Conservation (phyloP, 2,797 vertebrate species). For the Hippoglossus hippoglossus region DNA sequence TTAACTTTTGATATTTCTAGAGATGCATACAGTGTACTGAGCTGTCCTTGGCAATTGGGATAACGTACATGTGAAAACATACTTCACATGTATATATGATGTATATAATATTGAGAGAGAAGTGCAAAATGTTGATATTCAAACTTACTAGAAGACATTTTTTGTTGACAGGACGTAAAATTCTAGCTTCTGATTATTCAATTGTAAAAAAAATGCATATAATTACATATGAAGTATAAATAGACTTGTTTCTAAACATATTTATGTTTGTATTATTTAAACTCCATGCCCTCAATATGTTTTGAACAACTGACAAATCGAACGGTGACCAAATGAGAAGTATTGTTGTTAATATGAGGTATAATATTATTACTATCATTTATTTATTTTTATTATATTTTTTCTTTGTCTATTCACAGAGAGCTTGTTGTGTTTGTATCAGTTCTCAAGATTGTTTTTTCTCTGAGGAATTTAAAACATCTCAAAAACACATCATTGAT, state of each 20-base stretch:
- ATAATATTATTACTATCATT: slow-evolving; percentile 8
- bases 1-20: slow-evolving; percentile 3
- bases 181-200: neutral
- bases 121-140: neutral
- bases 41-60: slow-evolving; percentile 1
- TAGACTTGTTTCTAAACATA: neutral
- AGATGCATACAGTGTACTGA: neutral
- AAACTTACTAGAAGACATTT: neutral
- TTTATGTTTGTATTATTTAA: slow-evolving; percentile 5
- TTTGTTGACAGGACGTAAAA: neutral
- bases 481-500: neutral
- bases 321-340: neutral
- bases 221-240: slow-evolving; percentile 13
- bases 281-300: neutral
- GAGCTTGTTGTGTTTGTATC: slow-evolving; percentile 4
- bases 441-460: neutral
- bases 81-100: too few relatives aligned
- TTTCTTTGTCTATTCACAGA: slow-evolving; percentile 4
- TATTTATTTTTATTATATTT: slow-evolving; percentile 20
- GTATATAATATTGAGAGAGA: too few relatives aligned
- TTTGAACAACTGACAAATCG: slow-evolving; percentile 1
- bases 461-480: neutral
- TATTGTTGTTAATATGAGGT: neutral
- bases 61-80: slow-evolving; percentile 4
- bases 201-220: neutral